Percentiles rank a stretch among this genome's conserved stretches.
phyloP scores from a whole-genome alignment of 2,888 invertebrate genomes.

The Aspidiotus destructor region DNA sequence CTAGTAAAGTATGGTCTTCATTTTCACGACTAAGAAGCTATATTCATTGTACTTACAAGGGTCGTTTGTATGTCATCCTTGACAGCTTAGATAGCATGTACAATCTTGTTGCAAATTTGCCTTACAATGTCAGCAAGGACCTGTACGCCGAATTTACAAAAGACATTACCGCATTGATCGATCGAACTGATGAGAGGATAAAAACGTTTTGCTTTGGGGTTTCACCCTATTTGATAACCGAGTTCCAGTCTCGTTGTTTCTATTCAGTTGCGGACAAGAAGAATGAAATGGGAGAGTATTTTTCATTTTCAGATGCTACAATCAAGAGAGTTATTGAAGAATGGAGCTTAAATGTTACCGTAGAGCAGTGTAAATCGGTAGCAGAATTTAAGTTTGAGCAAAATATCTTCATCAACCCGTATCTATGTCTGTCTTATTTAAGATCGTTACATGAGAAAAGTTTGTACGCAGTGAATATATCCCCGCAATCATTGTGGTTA shows the following conservation, averaged over 20 bases:
- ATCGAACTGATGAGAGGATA: not conserved
- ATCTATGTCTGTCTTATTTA: constrained; percentile 6
- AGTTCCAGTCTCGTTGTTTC: not conserved
- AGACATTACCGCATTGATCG: not conserved
- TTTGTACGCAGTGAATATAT: constrained; percentile 1
- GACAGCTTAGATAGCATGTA: constrained; percentile 11
- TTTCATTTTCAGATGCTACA: constrained; percentile 9
- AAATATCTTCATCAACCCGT: constrained; percentile 9
- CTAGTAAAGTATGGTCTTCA: constrained; percentile 2
- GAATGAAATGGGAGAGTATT: constrained; percentile 2
- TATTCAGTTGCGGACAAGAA: not conserved
- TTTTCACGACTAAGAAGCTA: not conserved
- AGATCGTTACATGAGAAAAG: not conserved
- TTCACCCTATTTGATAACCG: constrained; percentile 11
- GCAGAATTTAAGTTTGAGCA: constrained; percentile 5
- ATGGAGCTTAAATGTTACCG: not conserved
- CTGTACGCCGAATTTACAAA: constrained; percentile 6
- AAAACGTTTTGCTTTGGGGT: constrained; percentile 9
- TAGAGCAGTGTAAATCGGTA: constrained; percentile 5
- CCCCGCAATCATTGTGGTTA: not conserved
- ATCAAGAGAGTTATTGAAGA: not conserved
- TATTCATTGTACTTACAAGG: not conserved
- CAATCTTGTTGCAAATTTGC: constrained; percentile 9
- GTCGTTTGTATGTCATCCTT: constrained; percentile 1
- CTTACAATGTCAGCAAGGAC: not conserved